Conservation (phyloP, 2,113 vertebrate genomes). For the Saiga tatarica region DNA sequence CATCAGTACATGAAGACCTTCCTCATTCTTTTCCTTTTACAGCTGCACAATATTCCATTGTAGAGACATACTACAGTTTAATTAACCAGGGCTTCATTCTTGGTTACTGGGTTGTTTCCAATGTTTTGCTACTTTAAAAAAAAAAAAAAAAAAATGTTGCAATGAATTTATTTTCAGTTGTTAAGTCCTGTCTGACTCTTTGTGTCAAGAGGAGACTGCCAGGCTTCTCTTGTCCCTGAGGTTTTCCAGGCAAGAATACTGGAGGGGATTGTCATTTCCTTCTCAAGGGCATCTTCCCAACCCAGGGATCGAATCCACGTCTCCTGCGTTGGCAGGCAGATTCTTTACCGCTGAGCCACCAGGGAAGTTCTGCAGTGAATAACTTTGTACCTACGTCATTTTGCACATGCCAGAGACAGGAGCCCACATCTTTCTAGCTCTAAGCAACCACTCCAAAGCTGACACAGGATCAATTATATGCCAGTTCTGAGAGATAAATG, state of each 20-base stretch:
- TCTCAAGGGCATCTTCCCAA: not conserved
- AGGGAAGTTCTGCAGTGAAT: not conserved
- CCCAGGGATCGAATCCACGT: not conserved
- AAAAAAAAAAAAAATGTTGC: not conserved
- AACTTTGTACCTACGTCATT: not conserved
- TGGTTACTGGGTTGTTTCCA: not conserved
- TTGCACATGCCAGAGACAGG: not conserved
- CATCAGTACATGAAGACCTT: not conserved
- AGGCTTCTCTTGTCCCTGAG: not conserved
- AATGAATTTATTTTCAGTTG: not conserved
- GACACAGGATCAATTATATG: not conserved
- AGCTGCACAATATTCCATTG: not conserved
- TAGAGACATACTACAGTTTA: not conserved
- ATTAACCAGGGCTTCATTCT: not conserved
- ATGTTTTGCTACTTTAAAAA: not conserved
- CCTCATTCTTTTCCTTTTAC: constrained; percentile 26
- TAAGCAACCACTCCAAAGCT: not conserved
- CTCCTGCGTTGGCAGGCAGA: not conserved
- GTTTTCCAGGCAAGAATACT: not conserved
- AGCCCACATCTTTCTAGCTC: not conserved
- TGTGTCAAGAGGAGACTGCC: not conserved
- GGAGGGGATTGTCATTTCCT: not conserved
- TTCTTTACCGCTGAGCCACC: not conserved
- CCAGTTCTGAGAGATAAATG: not conserved
- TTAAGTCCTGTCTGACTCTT: not conserved